A percentile compares a stretch with the other conserved stretches of the same genome.
Evolutionary conservation across 2,113 vertebrate genomes (phyloP).

Genomic region (Phoenicopterus ruber): DNA sequence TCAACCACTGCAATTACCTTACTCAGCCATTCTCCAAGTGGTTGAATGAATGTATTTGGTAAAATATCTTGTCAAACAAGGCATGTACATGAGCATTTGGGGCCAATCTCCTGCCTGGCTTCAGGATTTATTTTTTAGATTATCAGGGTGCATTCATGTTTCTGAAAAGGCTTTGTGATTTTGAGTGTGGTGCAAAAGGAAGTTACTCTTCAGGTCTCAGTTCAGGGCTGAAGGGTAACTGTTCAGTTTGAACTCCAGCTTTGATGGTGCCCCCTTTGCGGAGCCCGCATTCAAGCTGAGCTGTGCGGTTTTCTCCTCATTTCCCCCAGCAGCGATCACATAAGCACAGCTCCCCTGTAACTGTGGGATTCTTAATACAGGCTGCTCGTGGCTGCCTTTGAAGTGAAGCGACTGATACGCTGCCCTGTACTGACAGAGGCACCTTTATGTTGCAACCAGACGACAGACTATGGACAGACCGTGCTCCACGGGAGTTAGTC

Average conservation of each 20-base stretch:
- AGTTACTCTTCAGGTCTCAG: not conserved
- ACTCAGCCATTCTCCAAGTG: not conserved
- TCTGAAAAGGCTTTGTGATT: not conserved
- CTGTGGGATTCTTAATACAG: not conserved
- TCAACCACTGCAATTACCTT: not conserved
- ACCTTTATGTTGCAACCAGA: not conserved
- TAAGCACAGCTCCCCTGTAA: not conserved
- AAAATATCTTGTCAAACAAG: not conserved
- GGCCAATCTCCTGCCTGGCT: not conserved
- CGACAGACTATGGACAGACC: rapidly evolving
- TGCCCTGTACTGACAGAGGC: not conserved
- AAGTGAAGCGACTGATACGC: not conserved
- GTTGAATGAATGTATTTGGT: not conserved
- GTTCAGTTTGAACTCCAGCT: not conserved
- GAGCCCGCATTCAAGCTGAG: not conserved
- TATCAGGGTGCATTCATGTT: not conserved
- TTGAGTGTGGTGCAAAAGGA: not conserved
- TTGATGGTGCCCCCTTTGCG: not conserved
- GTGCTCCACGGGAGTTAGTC: not conserved
- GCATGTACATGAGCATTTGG: not conserved
- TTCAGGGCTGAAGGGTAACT: not conserved
- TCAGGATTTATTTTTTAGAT: not conserved
- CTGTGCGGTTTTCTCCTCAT: not conserved
- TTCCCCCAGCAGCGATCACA: not conserved
- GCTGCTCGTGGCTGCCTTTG: not conserved